Conservation (phyloP, 2,113 vertebrate species). For the Petaurus breviceps region DNA sequence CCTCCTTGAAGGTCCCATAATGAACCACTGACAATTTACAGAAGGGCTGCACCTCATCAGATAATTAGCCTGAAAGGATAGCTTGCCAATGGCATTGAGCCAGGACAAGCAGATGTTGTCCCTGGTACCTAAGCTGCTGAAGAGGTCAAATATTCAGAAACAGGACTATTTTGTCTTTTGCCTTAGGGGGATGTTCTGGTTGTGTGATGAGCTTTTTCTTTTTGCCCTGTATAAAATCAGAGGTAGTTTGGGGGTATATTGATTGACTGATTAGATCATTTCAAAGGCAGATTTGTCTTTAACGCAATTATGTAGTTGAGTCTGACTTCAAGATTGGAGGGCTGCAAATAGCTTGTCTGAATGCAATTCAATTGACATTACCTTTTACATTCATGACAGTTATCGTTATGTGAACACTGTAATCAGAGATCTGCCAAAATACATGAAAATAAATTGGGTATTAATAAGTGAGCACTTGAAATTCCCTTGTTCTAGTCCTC, state of each 20-base stretch:
- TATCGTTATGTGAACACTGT: constrained; percentile 7
- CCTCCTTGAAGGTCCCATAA: constrained; percentile 49
- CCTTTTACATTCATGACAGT: constrained; percentile 46
- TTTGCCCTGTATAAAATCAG: constrained; percentile 16
- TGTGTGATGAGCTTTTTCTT: constrained; percentile 31
- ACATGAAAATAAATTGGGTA: constrained; percentile 38
- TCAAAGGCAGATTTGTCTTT: constrained; percentile 62
- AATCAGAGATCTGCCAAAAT: constrained; percentile 54
- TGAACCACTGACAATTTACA: constrained; percentile 71
- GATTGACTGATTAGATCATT: constrained; percentile 45
- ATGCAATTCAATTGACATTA: constrained; percentile 10
- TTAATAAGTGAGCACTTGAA: constrained; percentile 50
- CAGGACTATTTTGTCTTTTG: not conserved
- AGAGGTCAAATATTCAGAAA: constrained; percentile 48
- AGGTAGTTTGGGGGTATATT: not conserved
- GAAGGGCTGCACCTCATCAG: not conserved
- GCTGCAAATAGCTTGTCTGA: constrained; percentile 43
- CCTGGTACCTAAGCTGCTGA: constrained; percentile 21
- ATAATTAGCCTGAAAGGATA: constrained; percentile 57
- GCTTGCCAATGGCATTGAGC: constrained; percentile 9
- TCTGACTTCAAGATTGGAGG: constrained; percentile 35
- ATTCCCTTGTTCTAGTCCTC: not conserved
- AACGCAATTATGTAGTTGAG: constrained; percentile 44
- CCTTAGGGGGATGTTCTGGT: not conserved
- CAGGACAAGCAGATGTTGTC: constrained; percentile 64